Percentiles rank a stretch among this genome's conserved stretches.
phyloP scores from a whole-genome alignment of 1,140 invertebrate genomes.

The Hyposmocoma kahamanoa region DNA sequence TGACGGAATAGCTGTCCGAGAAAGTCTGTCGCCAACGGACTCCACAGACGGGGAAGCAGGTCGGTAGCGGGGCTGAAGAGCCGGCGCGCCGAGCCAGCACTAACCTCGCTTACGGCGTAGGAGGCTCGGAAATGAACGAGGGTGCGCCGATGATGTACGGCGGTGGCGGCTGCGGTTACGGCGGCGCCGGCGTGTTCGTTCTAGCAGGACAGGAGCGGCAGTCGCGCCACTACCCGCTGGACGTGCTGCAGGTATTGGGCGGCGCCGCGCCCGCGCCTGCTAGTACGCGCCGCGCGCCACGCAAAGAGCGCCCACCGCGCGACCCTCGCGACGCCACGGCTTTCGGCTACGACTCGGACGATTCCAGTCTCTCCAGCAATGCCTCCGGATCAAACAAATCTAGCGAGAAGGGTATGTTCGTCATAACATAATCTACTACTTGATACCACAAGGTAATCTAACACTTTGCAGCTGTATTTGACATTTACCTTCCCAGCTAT shows the following conservation, averaged over 20 bases:
- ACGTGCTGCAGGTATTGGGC: slow-evolving; percentile 38
- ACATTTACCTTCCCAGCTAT: no score
- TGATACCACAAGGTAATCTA: no score
- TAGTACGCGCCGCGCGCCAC: slow-evolving; percentile 40
- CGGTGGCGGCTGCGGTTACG: slow-evolving; percentile 37
- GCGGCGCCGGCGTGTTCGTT: slow-evolving; percentile 37
- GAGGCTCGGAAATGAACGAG: slow-evolving; percentile 50
- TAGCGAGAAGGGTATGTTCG: slow-evolving; percentile 64
- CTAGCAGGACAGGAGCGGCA: slow-evolving; percentile 10
- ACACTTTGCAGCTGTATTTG: no score
- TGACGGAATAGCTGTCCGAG: slow-evolving; percentile 48
- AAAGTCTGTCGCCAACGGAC: slow-evolving; percentile 36
- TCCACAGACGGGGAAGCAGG: slow-evolving; percentile 36
- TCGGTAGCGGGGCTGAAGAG: slow-evolving; percentile 27
- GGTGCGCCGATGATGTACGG: slow-evolving; percentile 52
- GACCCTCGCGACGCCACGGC: slow-evolving; percentile 33
- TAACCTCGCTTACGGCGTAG: no score
- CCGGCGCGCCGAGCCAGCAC: slow-evolving; percentile 9
- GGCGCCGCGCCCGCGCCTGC: slow-evolving; percentile 44
- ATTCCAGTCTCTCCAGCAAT: slow-evolving; percentile 67
- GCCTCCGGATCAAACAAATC: slow-evolving; percentile 63
- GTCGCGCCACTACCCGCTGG: slow-evolving; percentile 36
- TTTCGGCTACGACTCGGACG: slow-evolving; percentile 68
- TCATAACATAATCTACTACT: no score
- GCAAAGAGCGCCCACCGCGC: slow-evolving; percentile 23